A percentile compares a stretch with the other conserved stretches of the same genome.
These are phyloP conservation scores for Tetragonula carbonaria DNA, from an alignment of 2,888 invertebrate species.

Conservation along the genomic window DNA sequence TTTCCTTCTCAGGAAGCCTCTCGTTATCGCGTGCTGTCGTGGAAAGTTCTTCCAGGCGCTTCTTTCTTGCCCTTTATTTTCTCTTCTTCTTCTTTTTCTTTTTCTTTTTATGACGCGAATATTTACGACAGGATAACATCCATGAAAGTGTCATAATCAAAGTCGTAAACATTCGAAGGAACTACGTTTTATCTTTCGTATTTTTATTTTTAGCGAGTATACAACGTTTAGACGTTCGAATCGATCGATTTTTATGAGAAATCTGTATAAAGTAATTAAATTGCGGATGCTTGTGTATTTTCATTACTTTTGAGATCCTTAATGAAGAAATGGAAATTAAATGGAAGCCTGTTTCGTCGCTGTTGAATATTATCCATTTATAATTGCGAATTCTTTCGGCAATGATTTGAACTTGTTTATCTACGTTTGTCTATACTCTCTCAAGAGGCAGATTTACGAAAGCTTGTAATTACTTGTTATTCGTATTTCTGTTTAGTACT, in stretches of 20 bases:
- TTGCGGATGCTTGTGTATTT: not conserved
- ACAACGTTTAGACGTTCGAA: too few species aligned
- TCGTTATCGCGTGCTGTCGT: conserved; percentile 18
- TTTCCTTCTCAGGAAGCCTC: conserved; percentile 39
- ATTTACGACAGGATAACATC: not conserved
- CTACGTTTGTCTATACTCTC: too few species aligned
- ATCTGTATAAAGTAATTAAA: not conserved
- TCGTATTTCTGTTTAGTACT: too few species aligned
- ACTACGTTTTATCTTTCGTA: not conserved
- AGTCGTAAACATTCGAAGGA: not conserved
- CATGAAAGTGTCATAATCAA: not conserved
- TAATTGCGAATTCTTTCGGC: too few species aligned
- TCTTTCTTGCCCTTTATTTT: not conserved
- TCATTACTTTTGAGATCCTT: too few species aligned
- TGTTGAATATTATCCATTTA: too few species aligned
- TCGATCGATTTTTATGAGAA: not conserved
- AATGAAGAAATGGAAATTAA: too few species aligned
- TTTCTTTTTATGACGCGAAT: not conserved
- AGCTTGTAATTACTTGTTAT: too few species aligned
- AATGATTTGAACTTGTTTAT: too few species aligned
- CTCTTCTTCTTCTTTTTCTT: not conserved
- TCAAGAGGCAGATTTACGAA: too few species aligned
- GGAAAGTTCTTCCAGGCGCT: not conserved
- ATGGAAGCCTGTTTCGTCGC: too few species aligned
- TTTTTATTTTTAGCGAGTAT: not conserved